phyloP scores from a whole-genome alignment of 2,888 invertebrate species.

The Rhingia campestris region DNA sequence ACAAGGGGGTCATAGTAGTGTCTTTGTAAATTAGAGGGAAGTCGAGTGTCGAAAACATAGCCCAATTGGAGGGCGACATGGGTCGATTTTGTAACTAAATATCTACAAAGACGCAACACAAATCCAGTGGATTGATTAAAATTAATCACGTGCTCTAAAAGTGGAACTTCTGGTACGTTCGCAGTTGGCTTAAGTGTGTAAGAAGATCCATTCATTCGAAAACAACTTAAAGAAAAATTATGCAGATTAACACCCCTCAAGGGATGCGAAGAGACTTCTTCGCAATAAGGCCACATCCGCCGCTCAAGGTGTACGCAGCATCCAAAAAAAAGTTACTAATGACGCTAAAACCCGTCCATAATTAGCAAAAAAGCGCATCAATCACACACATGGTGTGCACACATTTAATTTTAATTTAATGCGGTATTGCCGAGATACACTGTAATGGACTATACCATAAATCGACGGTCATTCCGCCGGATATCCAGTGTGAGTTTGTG shows the following conservation, averaged over 20 bases:
- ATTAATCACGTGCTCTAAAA: slow-evolving; percentile 13
- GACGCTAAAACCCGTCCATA: slow-evolving; percentile 64
- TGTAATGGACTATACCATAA: slow-evolving; percentile 62
- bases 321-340: slow-evolving; percentile 48
- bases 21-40: background rate
- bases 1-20: background rate
- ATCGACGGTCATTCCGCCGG: slow-evolving; percentile 64
- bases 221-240: background rate
- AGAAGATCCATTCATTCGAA: background rate
- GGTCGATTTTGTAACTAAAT: slow-evolving; percentile 25
- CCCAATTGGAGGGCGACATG: background rate
- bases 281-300: slow-evolving; percentile 35
- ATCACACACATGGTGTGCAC: slow-evolving; percentile 55
- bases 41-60: slow-evolving; percentile 2
- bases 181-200: too few species aligned
- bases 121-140: background rate
- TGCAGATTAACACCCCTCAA: background rate
- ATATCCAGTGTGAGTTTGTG: slow-evolving; percentile 54
- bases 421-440: slow-evolving; percentile 25
- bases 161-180: background rate
- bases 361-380: slow-evolving; percentile 71
- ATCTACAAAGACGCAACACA: too few species aligned
- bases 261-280: slow-evolving; percentile 10
- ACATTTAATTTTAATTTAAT: slow-evolving; percentile 61
- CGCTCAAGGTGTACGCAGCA: slow-evolving; percentile 55